Evolutionary conservation across 2,113 vertebrate genomes (phyloP).

Genomic region (Embiotoca jacksoni): DNA sequence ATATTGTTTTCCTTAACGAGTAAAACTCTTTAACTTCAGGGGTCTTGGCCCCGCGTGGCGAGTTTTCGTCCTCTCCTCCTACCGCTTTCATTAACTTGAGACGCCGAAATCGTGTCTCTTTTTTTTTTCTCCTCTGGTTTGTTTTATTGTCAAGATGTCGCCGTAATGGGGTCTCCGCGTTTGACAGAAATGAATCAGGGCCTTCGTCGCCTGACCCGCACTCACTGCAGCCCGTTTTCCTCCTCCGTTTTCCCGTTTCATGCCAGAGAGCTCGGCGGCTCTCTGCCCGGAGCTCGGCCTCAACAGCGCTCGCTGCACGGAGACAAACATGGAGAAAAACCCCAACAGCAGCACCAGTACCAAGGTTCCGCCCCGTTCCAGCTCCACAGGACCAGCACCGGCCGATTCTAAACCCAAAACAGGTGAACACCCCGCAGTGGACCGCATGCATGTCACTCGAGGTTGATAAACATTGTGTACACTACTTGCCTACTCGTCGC

Average conservation of each 20-base stretch:
- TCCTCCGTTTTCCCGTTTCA: constrained; percentile 77
- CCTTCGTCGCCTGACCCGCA: constrained; percentile 87
- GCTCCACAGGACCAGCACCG: constrained; percentile 89
- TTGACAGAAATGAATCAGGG: constrained; percentile 94
- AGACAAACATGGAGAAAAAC: constrained; percentile 87
- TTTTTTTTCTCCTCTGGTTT: constrained; percentile 73
- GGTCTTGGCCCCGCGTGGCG: constrained; percentile 80
- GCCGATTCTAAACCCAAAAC: constrained; percentile 96
- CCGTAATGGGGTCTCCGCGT: constrained; percentile 95
- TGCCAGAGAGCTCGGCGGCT: constrained; percentile 83
- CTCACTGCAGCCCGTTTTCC: constrained; percentile 76
- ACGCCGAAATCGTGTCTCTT: constrained; percentile 84
- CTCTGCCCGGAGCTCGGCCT: constrained; percentile 86
- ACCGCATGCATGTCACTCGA: background rate
- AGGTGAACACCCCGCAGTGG: constrained; percentile 79
- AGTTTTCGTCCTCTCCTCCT: constrained; percentile 66
- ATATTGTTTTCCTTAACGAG: constrained; percentile 58
- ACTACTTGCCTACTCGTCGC: background rate
- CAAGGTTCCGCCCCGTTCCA: constrained; percentile 92
- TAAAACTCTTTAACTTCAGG: constrained; percentile 50
- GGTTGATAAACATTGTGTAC: background rate
- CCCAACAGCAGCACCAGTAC: constrained; percentile 87
- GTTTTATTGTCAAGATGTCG: constrained; percentile 90
- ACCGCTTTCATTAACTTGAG: constrained; percentile 73
- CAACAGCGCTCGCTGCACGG: constrained; percentile 83